Evolutionary conservation across 2,888 invertebrate genomes (phyloP), one percentile per base, ranked within the genome.

Genomic region (Archips xylosteana): DNA sequence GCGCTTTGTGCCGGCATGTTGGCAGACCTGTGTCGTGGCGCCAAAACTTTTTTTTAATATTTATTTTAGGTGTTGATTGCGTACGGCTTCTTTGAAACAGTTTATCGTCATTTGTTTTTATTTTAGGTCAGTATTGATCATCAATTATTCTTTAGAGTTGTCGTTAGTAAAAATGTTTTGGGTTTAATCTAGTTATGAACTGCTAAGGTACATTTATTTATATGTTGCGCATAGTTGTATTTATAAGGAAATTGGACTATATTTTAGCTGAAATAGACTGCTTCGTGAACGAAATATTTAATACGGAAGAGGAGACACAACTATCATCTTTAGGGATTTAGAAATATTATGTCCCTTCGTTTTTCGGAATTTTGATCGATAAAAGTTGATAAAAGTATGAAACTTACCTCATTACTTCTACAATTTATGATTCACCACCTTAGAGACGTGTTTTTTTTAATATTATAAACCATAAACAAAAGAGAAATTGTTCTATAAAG

Each of bases 21-120:
- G 70, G 36, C 74, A 73, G 72, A 75, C 73, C 79, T 75, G 68
- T 86, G 86, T 84, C 84, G 81, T 87, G 92, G 92, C 92, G 90
- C 90, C 90, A 86, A 85, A 83, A 80, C 81, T 84, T 85, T 85
- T 82, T 54, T 83, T 87, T 84, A 83, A 78, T 76, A 65, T 81
- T 77, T 76, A 79, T 78, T 77, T 76, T 75, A 85, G 82, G 90
- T 91, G 92, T 87, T 90, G 90, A 92, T 89, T 88, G 90, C 87
- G 82, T 81, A 54, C 10, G 63, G 84, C 84, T 85, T 83, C 87
- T 85, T 83, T 75, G 85, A 85, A 85, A 79, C 70, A 70, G 69
- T 60, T 60, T 60, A 36, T 23, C 65, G 15, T 39, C 51, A 72
- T 78, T 79, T 79, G 77, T 71, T 77, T 82, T 57, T 57, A 32